Percentiles rank a stretch among this genome's conserved stretches.
These are phyloP conservation scores for Tetraodon nigroviridis DNA, from an alignment of 2,113 vertebrate species.

Conservation along the genomic window DNA sequence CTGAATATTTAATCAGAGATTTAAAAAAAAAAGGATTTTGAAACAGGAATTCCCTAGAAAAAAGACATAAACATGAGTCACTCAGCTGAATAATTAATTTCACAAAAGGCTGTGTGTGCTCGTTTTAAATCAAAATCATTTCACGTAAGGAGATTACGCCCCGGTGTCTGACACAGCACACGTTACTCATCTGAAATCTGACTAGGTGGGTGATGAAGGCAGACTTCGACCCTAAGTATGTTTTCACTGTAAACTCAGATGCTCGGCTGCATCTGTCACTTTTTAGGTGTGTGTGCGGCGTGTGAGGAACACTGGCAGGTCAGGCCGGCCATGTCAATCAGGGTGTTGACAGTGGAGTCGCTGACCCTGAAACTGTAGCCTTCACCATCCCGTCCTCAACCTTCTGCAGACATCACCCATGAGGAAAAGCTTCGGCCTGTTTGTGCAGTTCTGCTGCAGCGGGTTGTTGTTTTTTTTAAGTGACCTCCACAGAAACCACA, in stretches of 20 bases:
- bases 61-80: background rate
- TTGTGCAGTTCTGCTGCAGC: background rate
- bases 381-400: conserved; percentile 2
- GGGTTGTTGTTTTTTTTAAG: background rate
- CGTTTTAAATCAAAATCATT: background rate
- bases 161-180: background rate
- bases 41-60: background rate
- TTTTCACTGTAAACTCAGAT: conserved; percentile 36
- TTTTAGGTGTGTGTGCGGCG: conserved; percentile 11
- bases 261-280: conserved; percentile 17
- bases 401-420: conserved; percentile 8
- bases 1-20: too few relatives aligned
- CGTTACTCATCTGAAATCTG: conserved; percentile 8
- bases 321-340: conserved; percentile 14
- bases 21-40: too few relatives aligned
- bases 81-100: background rate
- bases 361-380: conserved; percentile 30
- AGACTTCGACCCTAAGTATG: conserved; percentile 22
- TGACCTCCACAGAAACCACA: background rate
- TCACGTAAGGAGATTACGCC: background rate
- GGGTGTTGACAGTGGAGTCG: conserved; percentile 49
- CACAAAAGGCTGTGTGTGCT: background rate
- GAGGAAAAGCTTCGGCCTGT: conserved; percentile 6
- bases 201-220: conserved; percentile 24
- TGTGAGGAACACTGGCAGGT: conserved; percentile 18